Evolutionary conservation across 2,888 invertebrate species (phyloP).

Genomic region (Bedellia somnulentella): DNA sequence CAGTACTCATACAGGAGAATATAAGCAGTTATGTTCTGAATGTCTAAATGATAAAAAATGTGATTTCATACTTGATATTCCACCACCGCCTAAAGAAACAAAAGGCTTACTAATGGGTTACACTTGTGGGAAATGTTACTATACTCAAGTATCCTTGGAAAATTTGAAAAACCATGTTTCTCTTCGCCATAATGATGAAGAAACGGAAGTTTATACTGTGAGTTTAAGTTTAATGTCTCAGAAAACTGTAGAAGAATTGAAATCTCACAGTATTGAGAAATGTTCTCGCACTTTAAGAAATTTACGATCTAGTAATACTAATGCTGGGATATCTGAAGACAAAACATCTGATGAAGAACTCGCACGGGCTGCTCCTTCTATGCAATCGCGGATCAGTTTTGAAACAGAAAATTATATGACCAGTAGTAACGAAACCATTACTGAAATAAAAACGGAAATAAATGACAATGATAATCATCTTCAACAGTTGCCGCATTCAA

Average conservation of each 20-base stretch:
- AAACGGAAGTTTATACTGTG: slow-evolving; percentile 44
- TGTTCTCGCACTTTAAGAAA: slow-evolving; percentile 21
- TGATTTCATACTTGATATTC: slow-evolving; percentile 34
- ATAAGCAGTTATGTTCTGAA: slow-evolving; percentile 64
- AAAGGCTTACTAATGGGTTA: slow-evolving; percentile 56
- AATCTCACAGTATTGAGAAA: slow-evolving; percentile 12
- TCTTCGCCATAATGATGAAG: slow-evolving; percentile 49
- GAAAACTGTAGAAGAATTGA: slow-evolving; percentile 18
- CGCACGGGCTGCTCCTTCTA: slow-evolving; percentile 9
- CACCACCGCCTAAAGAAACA: slow-evolving; percentile 34
- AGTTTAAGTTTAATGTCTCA: slow-evolving; percentile 32
- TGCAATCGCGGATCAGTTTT: slow-evolving; percentile 34
- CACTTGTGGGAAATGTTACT: slow-evolving; percentile 74
- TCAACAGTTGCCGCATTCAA: no score
- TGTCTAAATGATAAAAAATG: slow-evolving; percentile 47
- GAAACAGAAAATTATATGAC: slow-evolving; percentile 28
- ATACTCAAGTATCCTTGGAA: slow-evolving; percentile 64
- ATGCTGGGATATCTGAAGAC: no score
- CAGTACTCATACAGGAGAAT: slow-evolving; percentile 77
- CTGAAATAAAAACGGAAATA: no score
- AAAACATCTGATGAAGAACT: no score
- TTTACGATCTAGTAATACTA: slow-evolving; percentile 18
- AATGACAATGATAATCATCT: no score
- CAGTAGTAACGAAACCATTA: no score
- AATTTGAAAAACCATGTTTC: slow-evolving; percentile 67